A percentile compares a stretch with the other conserved stretches of the same genome.
Conservation (phyloP, 2,113 vertebrate species). For the Brienomyrus brachyistius region DNA sequence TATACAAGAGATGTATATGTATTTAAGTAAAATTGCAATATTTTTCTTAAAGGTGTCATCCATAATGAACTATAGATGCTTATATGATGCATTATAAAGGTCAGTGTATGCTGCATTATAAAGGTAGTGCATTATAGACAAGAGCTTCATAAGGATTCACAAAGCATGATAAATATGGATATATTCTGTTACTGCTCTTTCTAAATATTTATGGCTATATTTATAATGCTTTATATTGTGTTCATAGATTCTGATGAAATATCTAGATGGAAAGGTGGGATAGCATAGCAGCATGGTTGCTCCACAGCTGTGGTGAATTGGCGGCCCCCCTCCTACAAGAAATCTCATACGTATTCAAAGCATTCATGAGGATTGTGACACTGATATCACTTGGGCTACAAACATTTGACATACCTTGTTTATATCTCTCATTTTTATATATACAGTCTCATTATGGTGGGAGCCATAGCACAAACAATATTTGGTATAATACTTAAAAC, state of each 20-base stretch:
- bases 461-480: too few relatives aligned
- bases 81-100: background rate
- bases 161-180: background rate
- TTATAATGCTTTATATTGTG: background rate
- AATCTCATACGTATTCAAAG: too few relatives aligned
- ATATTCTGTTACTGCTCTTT: background rate
- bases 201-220: background rate
- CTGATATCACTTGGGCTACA: rapidly evolving
- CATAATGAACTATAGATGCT: background rate
- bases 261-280: background rate
- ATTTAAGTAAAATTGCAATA: background rate
- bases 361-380: too few relatives aligned
- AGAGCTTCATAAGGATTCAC: background rate
- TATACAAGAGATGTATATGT: too few relatives aligned
- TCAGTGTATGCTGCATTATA: background rate
- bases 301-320: too few relatives aligned
- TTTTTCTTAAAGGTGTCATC: background rate
- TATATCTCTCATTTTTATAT: too few relatives aligned
- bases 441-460: too few relatives aligned
- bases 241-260: background rate
- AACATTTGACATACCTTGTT: too few relatives aligned
- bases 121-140: background rate
- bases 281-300: background rate
- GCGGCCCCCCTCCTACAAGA: rapidly evolving
- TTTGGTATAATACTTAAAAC: too few relatives aligned